phyloP scores from a whole-genome alignment of 2,113 vertebrate genomes.

The Brachyhypopomus gauderio region DNA sequence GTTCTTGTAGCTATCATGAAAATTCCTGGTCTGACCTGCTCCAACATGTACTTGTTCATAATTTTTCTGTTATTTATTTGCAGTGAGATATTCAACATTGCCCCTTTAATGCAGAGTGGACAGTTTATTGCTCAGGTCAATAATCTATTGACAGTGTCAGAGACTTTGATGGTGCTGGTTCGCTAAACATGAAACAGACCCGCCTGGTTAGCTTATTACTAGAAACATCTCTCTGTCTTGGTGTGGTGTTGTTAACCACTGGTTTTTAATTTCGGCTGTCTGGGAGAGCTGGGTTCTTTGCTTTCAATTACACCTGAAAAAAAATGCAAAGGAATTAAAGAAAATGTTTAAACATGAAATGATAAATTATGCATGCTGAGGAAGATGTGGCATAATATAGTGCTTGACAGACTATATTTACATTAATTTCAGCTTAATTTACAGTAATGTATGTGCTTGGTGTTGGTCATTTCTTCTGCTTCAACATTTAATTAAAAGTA shows the following conservation, averaged over 20 bases:
- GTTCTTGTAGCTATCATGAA: not conserved
- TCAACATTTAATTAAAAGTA: constrained; percentile 6
- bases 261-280: constrained; percentile 15
- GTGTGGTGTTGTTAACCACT: not conserved
- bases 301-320: constrained; percentile 21
- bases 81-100: not conserved
- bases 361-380: constrained; percentile 27
- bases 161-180: not conserved
- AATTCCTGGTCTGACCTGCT: not conserved
- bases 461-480: constrained; percentile 18
- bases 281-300: not conserved
- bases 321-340: not conserved
- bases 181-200: not conserved
- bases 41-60: not conserved
- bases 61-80: not conserved
- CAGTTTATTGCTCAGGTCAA: not conserved
- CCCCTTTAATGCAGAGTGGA: not conserved
- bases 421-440: constrained; percentile 33
- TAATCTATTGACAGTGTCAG: constrained; percentile 2
- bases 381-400: not conserved
- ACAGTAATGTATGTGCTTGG: constrained; percentile 4
- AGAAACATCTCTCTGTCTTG: not conserved
- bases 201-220: not conserved
- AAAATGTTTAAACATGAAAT: constrained; percentile 29
- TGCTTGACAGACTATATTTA: constrained; percentile 19